Base-by-base conservation (phyloP, 2,888 invertebrate genomes). In the Lordiphosa andalusiaca region DNA sequence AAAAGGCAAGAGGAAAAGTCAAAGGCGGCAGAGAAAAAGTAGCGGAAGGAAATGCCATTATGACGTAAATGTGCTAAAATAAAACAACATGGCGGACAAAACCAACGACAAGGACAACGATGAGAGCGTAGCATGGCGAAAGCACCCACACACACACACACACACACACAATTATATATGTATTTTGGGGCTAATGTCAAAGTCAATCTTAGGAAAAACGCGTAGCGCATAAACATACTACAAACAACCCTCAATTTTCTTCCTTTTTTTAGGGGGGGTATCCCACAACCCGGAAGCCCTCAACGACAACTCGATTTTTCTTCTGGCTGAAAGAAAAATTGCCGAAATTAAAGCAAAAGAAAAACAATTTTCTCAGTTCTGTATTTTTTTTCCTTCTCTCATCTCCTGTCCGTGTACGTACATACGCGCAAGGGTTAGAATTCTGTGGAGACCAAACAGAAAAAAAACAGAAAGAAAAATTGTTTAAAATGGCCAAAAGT, bases 31-130 rank as follows among this genome's bases (percentile, higher is more conserved):
- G 59, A 56, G 42, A 53, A 60, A 52, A 47, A 59, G 63, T 64
- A 70, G 70, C 78, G 86, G 75, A 85, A 84, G 85, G 74, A 82
- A 82, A 82, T 73, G 78, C 78, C 78, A 83, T 84, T 81, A 82
- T 85, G 83, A 86, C 84, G 86, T 84, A 86, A 85, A 83, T 82
- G 80, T 81, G 86, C 82, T 76, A 75, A 82, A 82, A 85, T 76
- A 85, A 84, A 82, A 77, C 76, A 85, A 84, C 77, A 82, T 83
- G 84, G 81, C 84, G 84, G 74, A 70, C 76, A 76, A 59, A 82
- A 57, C 54, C 38, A 53, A 38, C 41, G 41, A 19, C 52, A 10
- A 47, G 41, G 41, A 25, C 51, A 37, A 53, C 55, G 52, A 50
- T 53, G 46, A 72, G 53, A 60, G 38, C 58, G 46, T 69, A 77